Evolutionary conservation across 2,888 invertebrate species (phyloP).

Genomic region (Caenorhabditis japonica): DNA sequence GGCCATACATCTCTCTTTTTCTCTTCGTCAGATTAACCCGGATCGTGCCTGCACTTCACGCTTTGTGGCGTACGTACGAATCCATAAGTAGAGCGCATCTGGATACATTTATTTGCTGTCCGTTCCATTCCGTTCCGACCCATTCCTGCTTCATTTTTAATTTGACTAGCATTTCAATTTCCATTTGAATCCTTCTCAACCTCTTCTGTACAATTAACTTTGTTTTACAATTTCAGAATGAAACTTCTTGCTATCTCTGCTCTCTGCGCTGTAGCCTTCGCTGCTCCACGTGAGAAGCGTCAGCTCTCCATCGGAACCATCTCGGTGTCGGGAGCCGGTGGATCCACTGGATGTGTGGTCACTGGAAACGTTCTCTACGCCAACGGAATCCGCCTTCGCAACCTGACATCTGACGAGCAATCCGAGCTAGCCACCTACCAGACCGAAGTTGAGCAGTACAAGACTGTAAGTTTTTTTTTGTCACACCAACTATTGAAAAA

Average conservation of each 20-base stretch:
- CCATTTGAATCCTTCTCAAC: slow-evolving; percentile 2
- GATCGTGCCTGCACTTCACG: slow-evolving; percentile 48
- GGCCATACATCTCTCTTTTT: slow-evolving; percentile 24
- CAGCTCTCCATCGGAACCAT: slow-evolving; percentile 68
- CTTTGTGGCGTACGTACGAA: no score
- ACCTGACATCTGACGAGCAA: slow-evolving; percentile 68
- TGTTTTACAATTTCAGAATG: slow-evolving; percentile 34
- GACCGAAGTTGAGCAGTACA: slow-evolving; percentile 64
- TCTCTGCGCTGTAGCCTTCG: slow-evolving; percentile 46
- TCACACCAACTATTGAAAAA: no score
- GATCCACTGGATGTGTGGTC: slow-evolving; percentile 74
- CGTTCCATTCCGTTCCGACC: slow-evolving; percentile 12
- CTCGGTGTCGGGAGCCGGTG: slow-evolving; percentile 69
- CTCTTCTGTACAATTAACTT: not conserved
- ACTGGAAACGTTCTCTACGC: slow-evolving; percentile 72
- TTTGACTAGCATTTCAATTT: slow-evolving; percentile 1
- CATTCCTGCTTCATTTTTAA: not conserved
- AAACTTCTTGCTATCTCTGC: slow-evolving; percentile 41
- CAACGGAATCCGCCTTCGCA: slow-evolving; percentile 70
- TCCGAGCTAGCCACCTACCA: slow-evolving; percentile 62
- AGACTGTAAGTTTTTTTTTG: slow-evolving; percentile 47
- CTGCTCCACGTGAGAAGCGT: slow-evolving; percentile 67
- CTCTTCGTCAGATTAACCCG: slow-evolving; percentile 37
- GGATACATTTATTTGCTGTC: slow-evolving; percentile 9
- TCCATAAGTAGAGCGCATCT: slow-evolving; percentile 37